Evolutionary conservation across 2,888 invertebrate species (phyloP), one percentile per base, ranked within the genome.

Genomic region (Nemoura dubitans): DNA sequence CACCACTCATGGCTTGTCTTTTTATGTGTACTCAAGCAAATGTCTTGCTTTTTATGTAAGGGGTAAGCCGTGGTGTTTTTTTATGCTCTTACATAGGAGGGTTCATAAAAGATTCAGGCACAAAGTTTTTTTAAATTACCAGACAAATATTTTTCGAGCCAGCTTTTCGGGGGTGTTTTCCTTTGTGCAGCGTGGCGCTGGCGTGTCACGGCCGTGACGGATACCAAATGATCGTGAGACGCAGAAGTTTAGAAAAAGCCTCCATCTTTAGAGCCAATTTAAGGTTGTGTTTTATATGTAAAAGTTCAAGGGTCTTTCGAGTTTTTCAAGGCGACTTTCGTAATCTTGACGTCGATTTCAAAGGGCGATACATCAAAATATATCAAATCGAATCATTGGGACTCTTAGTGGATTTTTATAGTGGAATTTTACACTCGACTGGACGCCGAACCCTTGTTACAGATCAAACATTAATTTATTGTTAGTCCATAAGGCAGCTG

Each of bases 101-200:
- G 76, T 78, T 21, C 59, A 21, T 59, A 59, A 59, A 36, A 59
- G 59, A 59, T 21, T 59, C 14, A 59, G 59, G 59, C 59, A 78
- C 2, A 78, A 2, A 42, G 36, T 29, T 42, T 83, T 83, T 83
- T 83, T n/a, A n/a, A 83, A 83, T 83, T 83, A 83, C 83, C 42
- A 16, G 25, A 42, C 42, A 42, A 36, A 83, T 83, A 83, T 83
- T 83, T 83, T 83, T 42, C 16, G 14, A 81, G 81, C 7, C 81
- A 21, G 81, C 28, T 7, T 81, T 28, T 81, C 28, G 81, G 81
- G 81, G 30, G 81, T 30, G 81, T 81, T 25, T 27, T 81, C 80
- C 25, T 81, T n/a, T 81, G 81, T 81, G 21, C 2, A 59, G 14
- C 2, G 59, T 10, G 59, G 14, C 59, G n/a, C n/a, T n/a, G n/a